A percentile compares a stretch with the other conserved stretches of the same genome.
Evolutionary conservation across 1,140 invertebrate genomes (phyloP).

Genomic region (Pentalonia nigronervosa): DNA sequence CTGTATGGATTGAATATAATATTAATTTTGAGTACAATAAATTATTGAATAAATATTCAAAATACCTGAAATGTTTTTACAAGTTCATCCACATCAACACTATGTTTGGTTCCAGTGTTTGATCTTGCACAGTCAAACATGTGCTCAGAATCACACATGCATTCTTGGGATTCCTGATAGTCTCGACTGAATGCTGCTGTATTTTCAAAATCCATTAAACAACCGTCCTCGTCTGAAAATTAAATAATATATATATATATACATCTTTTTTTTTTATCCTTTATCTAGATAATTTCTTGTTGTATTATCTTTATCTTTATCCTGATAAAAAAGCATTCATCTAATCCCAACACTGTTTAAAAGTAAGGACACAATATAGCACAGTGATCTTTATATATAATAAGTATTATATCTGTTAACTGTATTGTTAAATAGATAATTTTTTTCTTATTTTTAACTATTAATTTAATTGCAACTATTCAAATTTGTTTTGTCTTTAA

Average conservation of each 20-base stretch:
- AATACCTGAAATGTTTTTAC: slow-evolving; percentile 68
- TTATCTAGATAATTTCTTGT: too few species aligned
- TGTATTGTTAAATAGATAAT: too few species aligned
- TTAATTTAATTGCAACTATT: neutral
- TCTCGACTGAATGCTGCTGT: slow-evolving; percentile 93
- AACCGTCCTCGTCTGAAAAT: slow-evolving; percentile 78
- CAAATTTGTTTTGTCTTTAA: neutral
- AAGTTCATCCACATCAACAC: slow-evolving; percentile 66
- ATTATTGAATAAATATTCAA: neutral
- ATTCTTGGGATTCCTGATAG: slow-evolving; percentile 92
- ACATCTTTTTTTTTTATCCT: too few species aligned
- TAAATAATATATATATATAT: too few species aligned
- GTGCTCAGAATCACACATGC: slow-evolving; percentile 97
- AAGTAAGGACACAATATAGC: too few species aligned
- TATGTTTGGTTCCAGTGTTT: slow-evolving; percentile 63
- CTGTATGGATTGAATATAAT: slow-evolving; percentile 60
- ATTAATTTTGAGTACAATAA: neutral
- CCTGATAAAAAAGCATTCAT: too few species aligned
- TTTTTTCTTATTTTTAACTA: too few species aligned
- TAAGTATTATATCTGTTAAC: too few species aligned
- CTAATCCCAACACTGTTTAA: too few species aligned
- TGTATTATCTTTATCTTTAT: too few species aligned
- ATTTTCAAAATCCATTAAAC: slow-evolving; percentile 92
- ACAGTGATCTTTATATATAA: too few species aligned
- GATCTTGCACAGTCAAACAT: slow-evolving; percentile 89